A percentile compares a stretch with the other conserved stretches of the same genome.
These are phyloP conservation scores for Tetropium fuscum DNA, from an alignment of 2,888 invertebrate species.

Conservation along the genomic window DNA sequence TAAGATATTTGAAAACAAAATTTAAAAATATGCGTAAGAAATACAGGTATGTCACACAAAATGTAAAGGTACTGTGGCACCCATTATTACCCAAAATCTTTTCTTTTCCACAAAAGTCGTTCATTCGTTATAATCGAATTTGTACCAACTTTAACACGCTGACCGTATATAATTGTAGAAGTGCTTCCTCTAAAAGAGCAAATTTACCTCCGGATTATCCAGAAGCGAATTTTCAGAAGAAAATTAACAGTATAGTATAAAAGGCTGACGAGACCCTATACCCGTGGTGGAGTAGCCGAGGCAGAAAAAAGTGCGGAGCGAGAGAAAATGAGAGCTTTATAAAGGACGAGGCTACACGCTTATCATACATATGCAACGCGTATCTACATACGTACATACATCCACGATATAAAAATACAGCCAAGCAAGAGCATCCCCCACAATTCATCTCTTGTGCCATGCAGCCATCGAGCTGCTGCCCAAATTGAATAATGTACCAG, in stretches of 20 bases:
- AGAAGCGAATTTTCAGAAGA: too few relatives aligned
- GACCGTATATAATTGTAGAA: too few relatives aligned
- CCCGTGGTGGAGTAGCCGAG: slow-evolving; percentile 29
- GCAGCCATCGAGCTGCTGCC: slow-evolving; percentile 43
- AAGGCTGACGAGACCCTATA: not conserved
- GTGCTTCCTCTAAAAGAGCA: too few relatives aligned
- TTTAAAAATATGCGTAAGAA: too few relatives aligned
- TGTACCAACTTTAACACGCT: too few relatives aligned
- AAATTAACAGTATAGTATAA: not conserved
- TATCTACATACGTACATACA: slow-evolving; percentile 62
- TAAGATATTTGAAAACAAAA: too few relatives aligned
- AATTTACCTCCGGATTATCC: too few relatives aligned
- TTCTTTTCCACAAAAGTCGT: too few relatives aligned
- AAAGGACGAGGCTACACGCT: slow-evolving; percentile 60
- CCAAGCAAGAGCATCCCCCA: slow-evolving; percentile 51
- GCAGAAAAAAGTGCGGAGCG: slow-evolving; percentile 45
- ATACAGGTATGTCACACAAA: too few relatives aligned
- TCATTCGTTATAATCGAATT: too few relatives aligned
- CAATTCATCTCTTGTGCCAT: slow-evolving; percentile 55
- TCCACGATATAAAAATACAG: slow-evolving; percentile 61
- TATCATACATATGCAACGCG: slow-evolving; percentile 65
- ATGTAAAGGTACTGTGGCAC: too few relatives aligned
- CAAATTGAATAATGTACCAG: slow-evolving; percentile 61
- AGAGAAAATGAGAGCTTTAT: slow-evolving; percentile 55
- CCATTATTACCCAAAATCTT: too few relatives aligned